Evolutionary conservation across 1,140 invertebrate species (phyloP), one percentile per base, ranked within the genome.

Genomic region (Megalopta genalis): DNA sequence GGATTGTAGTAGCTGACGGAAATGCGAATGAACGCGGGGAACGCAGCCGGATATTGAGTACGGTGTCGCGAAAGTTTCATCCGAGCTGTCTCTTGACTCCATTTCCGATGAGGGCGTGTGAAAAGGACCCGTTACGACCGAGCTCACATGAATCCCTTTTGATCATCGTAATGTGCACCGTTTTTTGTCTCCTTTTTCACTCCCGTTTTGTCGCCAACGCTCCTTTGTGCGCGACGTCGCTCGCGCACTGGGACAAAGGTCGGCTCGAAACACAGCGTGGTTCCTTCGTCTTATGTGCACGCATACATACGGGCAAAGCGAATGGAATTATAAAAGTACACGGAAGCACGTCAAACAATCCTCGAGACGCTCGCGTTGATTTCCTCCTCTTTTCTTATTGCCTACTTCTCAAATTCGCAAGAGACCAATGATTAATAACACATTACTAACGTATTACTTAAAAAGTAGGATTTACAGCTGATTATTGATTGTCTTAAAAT

Each of bases 161-260:
- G 70, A 82, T 82, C 77, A 82, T 82, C 81, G 71, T 80, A 67
- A 80, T 82, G 81, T 23, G 52, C 46, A 27, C 39, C 49, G 18
- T 25, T 57, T 12, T 64, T 27, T 32, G 16, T 63, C 46, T 14
- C 21, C 8, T 9, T 16, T 42, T 49, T 9, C 23, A 2, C 14
- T 21, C n/a, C 6, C 60, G 42, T 42, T 66, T 49, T 39, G 39
- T 66, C n/a, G 39, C 39, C 12, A 46, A 18, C 54, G n/a, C 5
- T n/a, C 52, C 46, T 78, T 72, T 60, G 52, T 74, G 25, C 62
- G 10, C 9, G 14, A 18, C 37, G 37, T 66, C 23, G 32, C 16
- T n/a, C 9, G 18, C 46, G 27, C 49, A 9, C 54, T 5, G 21
- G 8, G 3, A 79, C 52, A 65, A 79, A 46, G 14, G 16, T 42